A percentile compares a stretch with the other conserved stretches of the same genome.
phyloP scores from a whole-genome alignment of 2,888 invertebrate species.

The Drosophila affinis region DNA sequence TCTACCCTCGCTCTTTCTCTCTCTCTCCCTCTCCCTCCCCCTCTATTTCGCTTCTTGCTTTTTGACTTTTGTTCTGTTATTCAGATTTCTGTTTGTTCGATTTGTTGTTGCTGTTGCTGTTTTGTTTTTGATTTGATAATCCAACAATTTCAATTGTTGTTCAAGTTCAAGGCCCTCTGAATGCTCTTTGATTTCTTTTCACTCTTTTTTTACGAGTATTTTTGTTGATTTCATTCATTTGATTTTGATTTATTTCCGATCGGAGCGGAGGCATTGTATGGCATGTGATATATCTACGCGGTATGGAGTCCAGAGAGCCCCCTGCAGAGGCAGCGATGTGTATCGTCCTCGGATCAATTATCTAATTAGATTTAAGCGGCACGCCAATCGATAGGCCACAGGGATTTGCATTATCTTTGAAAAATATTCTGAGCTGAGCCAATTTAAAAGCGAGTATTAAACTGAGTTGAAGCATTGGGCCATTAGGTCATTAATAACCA shows the following conservation, averaged over 20 bases:
- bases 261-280: neutral
- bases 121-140: conserved; percentile 60
- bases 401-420: neutral
- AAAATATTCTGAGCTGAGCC: neutral
- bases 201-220: conserved; percentile 5
- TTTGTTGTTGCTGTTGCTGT: neutral
- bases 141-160: conserved; percentile 55
- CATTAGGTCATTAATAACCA: too few relatives aligned
- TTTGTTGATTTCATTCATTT: conserved; percentile 13
- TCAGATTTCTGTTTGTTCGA: conserved; percentile 6
- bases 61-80: conserved; percentile 8
- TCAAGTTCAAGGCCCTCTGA: conserved; percentile 67
- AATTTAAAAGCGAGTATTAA: too few relatives aligned
- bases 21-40: conserved; percentile 12
- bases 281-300: neutral
- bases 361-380: conserved; percentile 1
- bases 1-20: conserved; percentile 13
- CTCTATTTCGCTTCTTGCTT: neutral
- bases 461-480: neutral
- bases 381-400: neutral
- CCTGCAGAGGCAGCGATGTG: neutral
- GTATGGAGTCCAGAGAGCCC: neutral
- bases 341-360: neutral
- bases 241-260: conserved; percentile 20
- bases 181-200: conserved; percentile 26